Percentiles rank a stretch among this genome's conserved stretches.
Conservation (phyloP, 2,888 invertebrate species). For the Oscheius onirici region DNA sequence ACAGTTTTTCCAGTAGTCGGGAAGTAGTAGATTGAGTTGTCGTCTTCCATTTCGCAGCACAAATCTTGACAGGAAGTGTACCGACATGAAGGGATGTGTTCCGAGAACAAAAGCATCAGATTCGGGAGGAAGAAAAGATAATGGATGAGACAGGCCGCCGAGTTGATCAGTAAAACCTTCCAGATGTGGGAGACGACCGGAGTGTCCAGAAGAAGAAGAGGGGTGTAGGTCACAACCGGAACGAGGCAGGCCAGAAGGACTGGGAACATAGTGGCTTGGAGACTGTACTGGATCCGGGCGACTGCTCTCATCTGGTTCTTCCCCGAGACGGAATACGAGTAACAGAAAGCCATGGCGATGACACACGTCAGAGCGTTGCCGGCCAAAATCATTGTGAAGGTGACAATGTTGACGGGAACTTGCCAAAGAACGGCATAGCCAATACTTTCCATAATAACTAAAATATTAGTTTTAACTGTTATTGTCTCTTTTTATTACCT, state of each 20-base stretch:
- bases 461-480: constrained; percentile 1
- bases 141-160: constrained; percentile 57
- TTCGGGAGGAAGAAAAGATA: constrained; percentile 62
- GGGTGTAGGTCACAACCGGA: constrained; percentile 55
- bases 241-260: constrained; percentile 51
- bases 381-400: constrained; percentile 58
- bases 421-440: constrained; percentile 57
- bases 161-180: constrained; percentile 59
- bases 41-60: constrained; percentile 61
- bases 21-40: constrained; percentile 62
- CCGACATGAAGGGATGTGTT: constrained; percentile 52
- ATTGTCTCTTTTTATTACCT: constrained; percentile 24
- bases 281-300: constrained; percentile 61
- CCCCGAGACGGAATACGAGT: constrained; percentile 66
- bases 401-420: constrained; percentile 67
- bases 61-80: constrained; percentile 47
- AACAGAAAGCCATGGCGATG: constrained; percentile 64
- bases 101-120: constrained; percentile 61
- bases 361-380: constrained; percentile 62
- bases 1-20: constrained; percentile 57
- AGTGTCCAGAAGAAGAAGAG: constrained; percentile 56
- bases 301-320: constrained; percentile 52
- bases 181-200: constrained; percentile 63
- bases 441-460: constrained; percentile 54
- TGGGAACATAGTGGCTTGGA: constrained; percentile 53